These are phyloP conservation scores for Lacerta agilis DNA, from an alignment of 2,797 vertebrate species.

Conservation along the genomic window DNA sequence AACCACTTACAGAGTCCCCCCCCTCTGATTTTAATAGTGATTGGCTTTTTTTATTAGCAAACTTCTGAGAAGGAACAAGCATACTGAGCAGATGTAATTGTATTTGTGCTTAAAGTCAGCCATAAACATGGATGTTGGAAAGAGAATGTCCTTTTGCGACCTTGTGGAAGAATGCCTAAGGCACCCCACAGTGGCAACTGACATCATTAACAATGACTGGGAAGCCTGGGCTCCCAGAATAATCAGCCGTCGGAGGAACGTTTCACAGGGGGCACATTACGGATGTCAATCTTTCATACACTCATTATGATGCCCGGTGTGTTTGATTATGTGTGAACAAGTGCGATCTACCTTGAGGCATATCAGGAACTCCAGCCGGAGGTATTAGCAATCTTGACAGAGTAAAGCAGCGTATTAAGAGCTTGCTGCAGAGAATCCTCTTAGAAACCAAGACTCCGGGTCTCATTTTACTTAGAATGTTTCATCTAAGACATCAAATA, in stretches of 20 bases:
- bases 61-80: conserved; percentile 69
- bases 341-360: conserved; percentile 72
- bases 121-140: conserved; percentile 75
- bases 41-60: conserved; percentile 47
- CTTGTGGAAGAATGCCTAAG: conserved; percentile 79
- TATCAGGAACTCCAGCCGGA: conserved; percentile 68
- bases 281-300: conserved; percentile 70
- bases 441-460: conserved; percentile 65
- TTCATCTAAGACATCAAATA: conserved; percentile 73
- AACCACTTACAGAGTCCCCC: neutral
- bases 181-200: conserved; percentile 70
- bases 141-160: conserved; percentile 75
- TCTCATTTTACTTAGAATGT: conserved; percentile 45
- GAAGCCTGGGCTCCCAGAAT: conserved; percentile 61
- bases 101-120: conserved; percentile 77
- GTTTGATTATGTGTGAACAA: conserved; percentile 79
- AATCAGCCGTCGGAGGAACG: conserved; percentile 68
- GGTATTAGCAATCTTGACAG: conserved; percentile 74
- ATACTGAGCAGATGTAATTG: conserved; percentile 76
- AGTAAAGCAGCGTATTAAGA: conserved; percentile 74
- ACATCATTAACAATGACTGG: conserved; percentile 69
- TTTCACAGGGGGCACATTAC: conserved; percentile 70
- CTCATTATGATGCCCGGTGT: conserved; percentile 74
- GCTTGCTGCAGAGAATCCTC: conserved; percentile 65
- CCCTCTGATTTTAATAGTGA: conserved; percentile 39